phyloP scores from a whole-genome alignment of 2,888 invertebrate genomes.

The Cataglyphis altisquamis region DNA sequence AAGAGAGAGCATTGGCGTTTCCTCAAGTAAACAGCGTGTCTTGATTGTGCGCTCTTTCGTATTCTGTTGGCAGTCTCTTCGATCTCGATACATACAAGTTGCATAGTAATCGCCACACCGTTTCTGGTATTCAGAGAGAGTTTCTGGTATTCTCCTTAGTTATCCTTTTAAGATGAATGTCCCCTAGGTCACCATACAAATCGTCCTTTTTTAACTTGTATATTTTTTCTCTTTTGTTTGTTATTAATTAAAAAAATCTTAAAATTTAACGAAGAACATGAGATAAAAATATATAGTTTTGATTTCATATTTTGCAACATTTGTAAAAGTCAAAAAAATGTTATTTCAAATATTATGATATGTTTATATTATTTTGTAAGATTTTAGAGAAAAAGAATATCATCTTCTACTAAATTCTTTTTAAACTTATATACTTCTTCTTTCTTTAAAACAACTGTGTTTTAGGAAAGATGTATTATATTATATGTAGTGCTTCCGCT shows the following conservation, averaged over 20 bases:
- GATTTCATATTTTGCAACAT: neutral
- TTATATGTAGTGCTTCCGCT: neutral
- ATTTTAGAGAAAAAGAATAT: neutral
- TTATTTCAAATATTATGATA: neutral
- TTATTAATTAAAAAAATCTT: neutral
- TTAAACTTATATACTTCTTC: neutral
- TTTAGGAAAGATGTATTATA: neutral
- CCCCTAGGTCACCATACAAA: neutral
- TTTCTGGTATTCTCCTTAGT: neutral
- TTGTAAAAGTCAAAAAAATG: neutral
- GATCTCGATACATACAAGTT: slow-evolving; percentile 51
- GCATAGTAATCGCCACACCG: slow-evolving; percentile 50
- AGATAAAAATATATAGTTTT: neutral
- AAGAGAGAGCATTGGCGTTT: slow-evolving; percentile 20
- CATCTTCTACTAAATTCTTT: neutral
- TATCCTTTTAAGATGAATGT: slow-evolving; percentile 19
- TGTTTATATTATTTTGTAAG: neutral
- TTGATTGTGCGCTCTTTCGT: slow-evolving; percentile 54
- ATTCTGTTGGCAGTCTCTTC: slow-evolving; percentile 41
- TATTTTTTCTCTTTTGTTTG: neutral
- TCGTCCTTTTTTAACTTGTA: neutral
- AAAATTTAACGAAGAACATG: neutral
- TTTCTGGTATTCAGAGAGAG: slow-evolving; percentile 40
- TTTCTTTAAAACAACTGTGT: neutral
- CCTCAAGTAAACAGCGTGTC: slow-evolving; percentile 47